Conservation (phyloP, 2,797 vertebrate genomes). For the Notamacropus eugenii region DNA sequence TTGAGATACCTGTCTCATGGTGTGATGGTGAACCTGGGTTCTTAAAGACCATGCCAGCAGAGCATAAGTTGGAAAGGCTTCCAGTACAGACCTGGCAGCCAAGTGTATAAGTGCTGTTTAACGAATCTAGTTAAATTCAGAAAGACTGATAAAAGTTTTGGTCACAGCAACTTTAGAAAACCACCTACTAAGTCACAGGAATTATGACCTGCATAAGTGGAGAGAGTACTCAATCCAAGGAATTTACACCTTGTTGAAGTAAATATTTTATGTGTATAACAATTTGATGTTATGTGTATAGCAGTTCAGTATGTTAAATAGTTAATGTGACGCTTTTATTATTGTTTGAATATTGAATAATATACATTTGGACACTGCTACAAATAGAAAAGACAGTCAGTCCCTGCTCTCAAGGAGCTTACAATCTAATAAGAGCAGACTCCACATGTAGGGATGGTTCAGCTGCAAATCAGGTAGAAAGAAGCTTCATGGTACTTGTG, state of each 20-base stretch:
- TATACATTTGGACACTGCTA: background rate
- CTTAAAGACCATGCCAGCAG: background rate
- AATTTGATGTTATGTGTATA: background rate
- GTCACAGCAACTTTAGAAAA: background rate
- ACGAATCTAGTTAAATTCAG: background rate
- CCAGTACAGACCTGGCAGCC: background rate
- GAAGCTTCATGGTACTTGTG: background rate
- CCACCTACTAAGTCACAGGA: background rate
- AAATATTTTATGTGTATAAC: background rate
- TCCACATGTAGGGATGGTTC: background rate
- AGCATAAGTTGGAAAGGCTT: background rate
- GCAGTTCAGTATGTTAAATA: background rate
- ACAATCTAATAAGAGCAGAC: background rate
- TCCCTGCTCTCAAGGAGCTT: background rate
- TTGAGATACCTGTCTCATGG: background rate
- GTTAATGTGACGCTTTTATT: background rate
- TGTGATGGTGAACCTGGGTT: background rate
- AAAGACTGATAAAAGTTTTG: background rate
- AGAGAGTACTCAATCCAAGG: background rate
- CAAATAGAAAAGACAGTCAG: background rate
- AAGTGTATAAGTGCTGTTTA: background rate
- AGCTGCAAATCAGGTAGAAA: background rate
- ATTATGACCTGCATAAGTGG: background rate
- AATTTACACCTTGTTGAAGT: background rate
- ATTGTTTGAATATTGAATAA: background rate